Base-by-base conservation (phyloP, 2,888 invertebrate species). In the Mythimna loreyi region DNA sequence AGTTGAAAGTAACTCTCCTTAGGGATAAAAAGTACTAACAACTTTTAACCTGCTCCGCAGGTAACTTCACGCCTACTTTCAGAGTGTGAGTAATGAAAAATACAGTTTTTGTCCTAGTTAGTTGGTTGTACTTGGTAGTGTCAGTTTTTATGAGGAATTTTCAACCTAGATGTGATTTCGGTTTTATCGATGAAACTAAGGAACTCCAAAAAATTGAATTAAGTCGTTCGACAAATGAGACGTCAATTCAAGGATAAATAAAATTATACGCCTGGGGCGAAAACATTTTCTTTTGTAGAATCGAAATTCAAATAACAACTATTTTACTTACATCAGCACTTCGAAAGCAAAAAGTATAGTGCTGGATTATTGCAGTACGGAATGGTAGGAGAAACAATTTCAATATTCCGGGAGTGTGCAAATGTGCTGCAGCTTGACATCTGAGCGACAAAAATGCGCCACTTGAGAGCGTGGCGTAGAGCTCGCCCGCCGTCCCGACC, bases 391-490 rank as follows among this genome's bases (percentile, higher is more conserved):
- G 70, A 81, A 78, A 77, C 72, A 72, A 80, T 80, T 82, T 78
- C 74, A 80, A 78, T 78, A 75, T 74, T 68, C 75, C 72, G 77
- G 78, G 71, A 78, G 75, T 75, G 69, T 83, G 83, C 81, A 82
- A 78, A 76, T 68, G 72, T 78, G 81, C 73, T 75, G 55, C 70
- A 63, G 66, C 78, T 80, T 75, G 77, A 81, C 81, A 71, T 81
- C 78, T 71, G 79, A 75, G 71, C 70, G 76, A 80, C 80, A 85
- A 88, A 86, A 84, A 83, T 83, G 83, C 74, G 76, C 81, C 84
- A 83, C 86, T 87, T 77, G 80, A 75, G 83, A 76, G 82, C 77
- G 76, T 61, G 71, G 71, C 43, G 47, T 69, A 57, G 53, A 62
- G 53, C 60, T 43, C 63, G 69, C 56, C 53, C 47, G 57, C 58